Conservation (phyloP, 1,140 invertebrate genomes). For the Trichomalopsis sarcophagae region DNA sequence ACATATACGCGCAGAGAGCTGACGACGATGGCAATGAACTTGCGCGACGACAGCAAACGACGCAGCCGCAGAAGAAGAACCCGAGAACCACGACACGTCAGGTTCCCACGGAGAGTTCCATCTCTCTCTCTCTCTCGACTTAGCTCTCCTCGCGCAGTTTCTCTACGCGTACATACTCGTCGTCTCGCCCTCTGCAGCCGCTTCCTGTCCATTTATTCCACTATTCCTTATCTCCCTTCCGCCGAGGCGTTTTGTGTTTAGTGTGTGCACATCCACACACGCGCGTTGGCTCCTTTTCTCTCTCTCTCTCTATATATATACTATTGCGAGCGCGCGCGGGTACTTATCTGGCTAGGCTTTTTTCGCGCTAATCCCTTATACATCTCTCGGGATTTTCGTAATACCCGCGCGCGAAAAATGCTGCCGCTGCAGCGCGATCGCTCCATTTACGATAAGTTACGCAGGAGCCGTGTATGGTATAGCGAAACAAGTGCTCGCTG, state of each 20-base stretch:
- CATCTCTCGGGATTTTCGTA: constrained; percentile 21
- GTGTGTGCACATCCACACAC: not conserved
- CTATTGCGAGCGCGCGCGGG: not conserved
- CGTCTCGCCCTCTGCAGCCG: not conserved
- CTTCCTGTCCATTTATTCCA: constrained; percentile 47
- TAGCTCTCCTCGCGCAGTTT: not conserved
- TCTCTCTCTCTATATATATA: not conserved
- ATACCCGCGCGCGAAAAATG: not conserved
- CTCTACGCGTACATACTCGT: not conserved
- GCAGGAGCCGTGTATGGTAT: not conserved
- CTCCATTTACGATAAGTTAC: constrained; percentile 38
- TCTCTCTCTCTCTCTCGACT: not conserved
- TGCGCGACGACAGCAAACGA: not conserved
- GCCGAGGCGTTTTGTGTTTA: not conserved
- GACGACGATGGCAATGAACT: not conserved
- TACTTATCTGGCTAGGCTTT: not conserved
- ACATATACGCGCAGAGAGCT: not conserved
- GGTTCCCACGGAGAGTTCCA: constrained; percentile 25
- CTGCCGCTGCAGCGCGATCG: not conserved
- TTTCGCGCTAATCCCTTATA: not conserved
- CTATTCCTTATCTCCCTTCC: constrained; percentile 43
- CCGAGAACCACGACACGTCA: not conserved
- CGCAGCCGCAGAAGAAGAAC: constrained; percentile 2
- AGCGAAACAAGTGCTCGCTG: not conserved
- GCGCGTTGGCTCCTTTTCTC: not conserved